A percentile compares a stretch with the other conserved stretches of the same genome.
These are phyloP conservation scores for Acanthacorydalis orientalis DNA, from an alignment of 2,888 invertebrate species.

Conservation along the genomic window DNA sequence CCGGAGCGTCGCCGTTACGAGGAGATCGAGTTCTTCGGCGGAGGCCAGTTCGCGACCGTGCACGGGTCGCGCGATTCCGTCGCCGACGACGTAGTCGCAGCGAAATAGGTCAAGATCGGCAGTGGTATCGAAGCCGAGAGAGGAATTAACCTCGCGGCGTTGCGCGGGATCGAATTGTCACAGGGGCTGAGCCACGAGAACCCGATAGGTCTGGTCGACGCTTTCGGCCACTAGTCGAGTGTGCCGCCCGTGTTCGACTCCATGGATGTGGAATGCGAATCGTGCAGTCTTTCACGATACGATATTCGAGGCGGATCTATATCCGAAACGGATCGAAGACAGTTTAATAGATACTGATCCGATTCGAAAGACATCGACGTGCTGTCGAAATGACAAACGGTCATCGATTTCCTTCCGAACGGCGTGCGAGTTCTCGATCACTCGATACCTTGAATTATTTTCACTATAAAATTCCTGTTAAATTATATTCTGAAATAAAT, in stretches of 20 bases:
- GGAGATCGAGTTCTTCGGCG: conserved; percentile 94
- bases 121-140: conserved; percentile 86
- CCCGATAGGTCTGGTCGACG: conserved; percentile 87
- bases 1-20: conserved; percentile 52
- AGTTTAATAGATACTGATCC: too few relatives aligned
- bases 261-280: conserved; percentile 98
- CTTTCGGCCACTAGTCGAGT: conserved; percentile 97
- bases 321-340: too few relatives aligned
- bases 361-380: too few relatives aligned
- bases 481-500: too few relatives aligned
- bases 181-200: conserved; percentile 92
- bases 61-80: conserved; percentile 89
- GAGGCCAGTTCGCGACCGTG: conserved; percentile 99
- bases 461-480: too few relatives aligned
- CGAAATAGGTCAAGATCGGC: conserved; percentile 98
- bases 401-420: too few relatives aligned
- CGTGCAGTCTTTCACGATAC: too few relatives aligned
- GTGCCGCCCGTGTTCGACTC: conserved; percentile 98
- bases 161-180: conserved; percentile 93
- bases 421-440: too few relatives aligned
- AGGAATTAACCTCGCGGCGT: conserved; percentile 94
- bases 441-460: too few relatives aligned
- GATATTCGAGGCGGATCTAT: too few relatives aligned
- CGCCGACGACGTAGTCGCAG: conserved; percentile 84
- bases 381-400: too few relatives aligned